phyloP scores from a whole-genome alignment of 2,888 invertebrate genomes.

The Sceliomorpha sp. region DNA sequence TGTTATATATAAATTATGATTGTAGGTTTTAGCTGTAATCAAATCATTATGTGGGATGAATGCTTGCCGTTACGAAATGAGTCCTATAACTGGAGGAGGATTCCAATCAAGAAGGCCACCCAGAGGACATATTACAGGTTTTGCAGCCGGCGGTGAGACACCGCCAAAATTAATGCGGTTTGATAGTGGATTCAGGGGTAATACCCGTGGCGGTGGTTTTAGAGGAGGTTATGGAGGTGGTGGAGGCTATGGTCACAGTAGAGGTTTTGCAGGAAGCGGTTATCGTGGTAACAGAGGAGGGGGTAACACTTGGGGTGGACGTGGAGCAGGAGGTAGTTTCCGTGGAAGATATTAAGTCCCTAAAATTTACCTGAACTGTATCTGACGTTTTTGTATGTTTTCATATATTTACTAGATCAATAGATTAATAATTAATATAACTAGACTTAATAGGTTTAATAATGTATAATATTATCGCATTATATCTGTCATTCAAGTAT shows the following conservation, averaged over 20 bases:
- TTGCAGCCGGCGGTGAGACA: conserved; percentile 65
- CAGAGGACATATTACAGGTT: conserved; percentile 76
- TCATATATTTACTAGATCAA: no score
- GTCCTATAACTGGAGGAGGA: conserved; percentile 81
- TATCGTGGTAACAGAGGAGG: conserved; percentile 56
- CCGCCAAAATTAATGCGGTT: conserved; percentile 79
- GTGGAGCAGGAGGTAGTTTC: conserved; percentile 49
- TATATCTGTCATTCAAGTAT: no score
- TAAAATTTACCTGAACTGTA: no score
- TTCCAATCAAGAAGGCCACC: conserved; percentile 82
- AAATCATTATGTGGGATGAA: conserved; percentile 88
- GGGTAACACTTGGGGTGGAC: conserved; percentile 60
- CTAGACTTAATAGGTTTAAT: no score
- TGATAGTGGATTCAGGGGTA: conserved; percentile 59
- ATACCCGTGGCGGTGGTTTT: conserved; percentile 55
- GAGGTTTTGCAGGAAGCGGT: conserved; percentile 53
- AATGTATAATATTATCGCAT: no score
- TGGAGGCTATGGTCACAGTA: conserved; percentile 60
- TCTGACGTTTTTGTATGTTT: no score
- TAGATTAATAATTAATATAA: no score
- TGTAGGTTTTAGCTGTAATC: conserved; percentile 85
- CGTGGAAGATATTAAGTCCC: conserved; percentile 32
- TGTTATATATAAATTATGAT: conserved; percentile 5
- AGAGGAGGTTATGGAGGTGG: conserved; percentile 60
- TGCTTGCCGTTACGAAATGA: conserved; percentile 87